Evolutionary conservation across 2,888 invertebrate genomes (phyloP).

Genomic region (Dexiosoma caninum): DNA sequence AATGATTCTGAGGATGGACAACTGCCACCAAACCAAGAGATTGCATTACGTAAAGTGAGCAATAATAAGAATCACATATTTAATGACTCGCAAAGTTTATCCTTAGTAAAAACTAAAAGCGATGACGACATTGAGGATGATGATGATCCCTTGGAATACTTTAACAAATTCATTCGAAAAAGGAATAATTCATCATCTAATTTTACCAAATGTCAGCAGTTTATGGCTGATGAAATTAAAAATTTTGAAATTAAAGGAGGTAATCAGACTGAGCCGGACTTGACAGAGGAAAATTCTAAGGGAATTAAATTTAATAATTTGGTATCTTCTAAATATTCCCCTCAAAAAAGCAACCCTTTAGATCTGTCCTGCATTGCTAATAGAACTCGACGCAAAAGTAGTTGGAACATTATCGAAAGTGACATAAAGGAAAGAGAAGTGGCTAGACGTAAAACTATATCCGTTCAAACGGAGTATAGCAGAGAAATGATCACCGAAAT

Average conservation of each 20-base stretch:
- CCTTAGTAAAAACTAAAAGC: background rate
- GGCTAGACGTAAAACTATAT: conserved; percentile 42
- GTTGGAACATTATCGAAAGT: background rate
- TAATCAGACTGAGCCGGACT: background rate
- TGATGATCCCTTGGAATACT: conserved; percentile 51
- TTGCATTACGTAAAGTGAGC: background rate
- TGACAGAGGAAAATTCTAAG: background rate
- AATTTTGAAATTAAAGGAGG: too few species aligned
- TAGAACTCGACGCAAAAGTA: conserved; percentile 6
- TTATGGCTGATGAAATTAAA: background rate
- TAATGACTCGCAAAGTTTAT: background rate
- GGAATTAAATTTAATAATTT: background rate
- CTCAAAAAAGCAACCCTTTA: background rate
- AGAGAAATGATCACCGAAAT: background rate
- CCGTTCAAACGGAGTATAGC: conserved; percentile 2
- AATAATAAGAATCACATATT: background rate
- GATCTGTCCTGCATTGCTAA: conserved; percentile 40
- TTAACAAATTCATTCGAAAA: too few species aligned
- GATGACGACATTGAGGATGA: conserved; percentile 8
- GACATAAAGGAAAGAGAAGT: background rate
- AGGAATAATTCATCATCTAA: conserved; percentile 14
- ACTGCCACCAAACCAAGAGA: background rate
- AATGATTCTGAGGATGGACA: background rate
- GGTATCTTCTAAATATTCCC: background rate
- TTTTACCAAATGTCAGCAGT: background rate